Evolutionary conservation across 2,888 invertebrate species (phyloP), one percentile per base, ranked within the genome.

Genomic region (Neelides folsomi): DNA sequence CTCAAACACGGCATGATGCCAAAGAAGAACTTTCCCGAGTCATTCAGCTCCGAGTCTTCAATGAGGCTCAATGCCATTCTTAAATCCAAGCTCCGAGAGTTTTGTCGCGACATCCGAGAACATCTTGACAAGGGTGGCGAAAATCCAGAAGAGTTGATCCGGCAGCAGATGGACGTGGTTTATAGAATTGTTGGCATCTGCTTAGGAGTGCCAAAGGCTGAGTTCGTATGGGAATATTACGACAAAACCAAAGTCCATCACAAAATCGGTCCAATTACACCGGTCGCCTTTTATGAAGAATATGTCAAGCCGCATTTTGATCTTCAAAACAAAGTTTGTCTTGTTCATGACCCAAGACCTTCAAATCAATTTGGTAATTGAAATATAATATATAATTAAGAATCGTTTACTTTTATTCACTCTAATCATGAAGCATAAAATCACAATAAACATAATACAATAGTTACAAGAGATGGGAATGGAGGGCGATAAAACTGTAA

Each of bases 1-100:
- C 84, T 83, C 69, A 86, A 86, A 67, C 80, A 92, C 68, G 92
- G 92, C 12, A 71, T 92, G 49, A 79, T 92, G 74, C 92, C 92
- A 50, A 90, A 92, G 75, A 80, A 81, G 67, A 83, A 82, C 68
- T 90, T 83, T 71, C 86, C 88, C 0, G 90, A 90, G 67, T 78
- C 84, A 0, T 85, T 77, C 71, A 83, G 82, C 70, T 81, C 83
- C 36, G 82, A 86, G 66, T 75, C 79, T 41, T 83, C 84, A 62
- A 66, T 76, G 55, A 79, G 81, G 54, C 79, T 92, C 79, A 86
- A 87, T 67, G 74, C 78, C 18, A 77, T 90, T 50, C 73, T 92
- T 47, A 83, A 81, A 67, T 86, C 84, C 66, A 90, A 89, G 78
- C 72, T 89, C 41, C 78, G 89, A 4, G 88, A 90, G 70, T 57